Base-by-base conservation (phyloP, 2,113 vertebrate species). In the Epinephelus cyanopodus region DNA sequence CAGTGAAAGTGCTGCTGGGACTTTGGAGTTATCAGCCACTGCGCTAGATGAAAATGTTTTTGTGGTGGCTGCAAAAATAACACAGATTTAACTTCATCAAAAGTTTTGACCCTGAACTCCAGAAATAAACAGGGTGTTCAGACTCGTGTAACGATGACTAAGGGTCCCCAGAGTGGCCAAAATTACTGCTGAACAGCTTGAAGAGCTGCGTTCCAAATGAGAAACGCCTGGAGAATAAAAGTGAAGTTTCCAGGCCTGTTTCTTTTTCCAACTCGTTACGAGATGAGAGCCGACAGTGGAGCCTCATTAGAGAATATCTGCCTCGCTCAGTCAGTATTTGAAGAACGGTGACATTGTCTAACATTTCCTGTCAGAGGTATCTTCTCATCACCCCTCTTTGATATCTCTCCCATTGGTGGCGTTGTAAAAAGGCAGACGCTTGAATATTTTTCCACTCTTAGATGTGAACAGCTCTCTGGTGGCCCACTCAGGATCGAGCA, bases 401-500 rank as follows among this genome's bases (percentile, higher is more conserved):
- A 72, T 65, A 15, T 13, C 54, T 48, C 47, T 82, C 65, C n/a
- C 42, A 12, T 45, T 45, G 42, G 42, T 45, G 42, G 42, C 42
- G 42, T 45, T 45, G 42, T 45, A 45, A 45, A 45, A 45, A 45
- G 42, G 10, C 42, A 45, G 42, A 45, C 42, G 42, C 42, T 45
- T 45, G 42, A 45, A 45, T 45, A 45, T 45, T 45, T n/a, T 45
- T 8, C 42, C 42, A 11, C 42, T 45, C 42, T 45, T 12, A 45
- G 71, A 48, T 50, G 79, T 66, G 80, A 83, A 73, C 27, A 14
- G 85, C 77, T 87, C 85, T 77, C 77, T 3, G 50, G 81, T 62
- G 78, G 73, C 78, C 52, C 42, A 12, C 42, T 45, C 42, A 45
- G 42, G 8, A 45, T 42, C 50, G 18, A 42, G 9, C 29, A 39